Evolutionary conservation across 1,140 invertebrate species (phyloP), one percentile per base, ranked within the genome.

Genomic region (Whitmania pigra): DNA sequence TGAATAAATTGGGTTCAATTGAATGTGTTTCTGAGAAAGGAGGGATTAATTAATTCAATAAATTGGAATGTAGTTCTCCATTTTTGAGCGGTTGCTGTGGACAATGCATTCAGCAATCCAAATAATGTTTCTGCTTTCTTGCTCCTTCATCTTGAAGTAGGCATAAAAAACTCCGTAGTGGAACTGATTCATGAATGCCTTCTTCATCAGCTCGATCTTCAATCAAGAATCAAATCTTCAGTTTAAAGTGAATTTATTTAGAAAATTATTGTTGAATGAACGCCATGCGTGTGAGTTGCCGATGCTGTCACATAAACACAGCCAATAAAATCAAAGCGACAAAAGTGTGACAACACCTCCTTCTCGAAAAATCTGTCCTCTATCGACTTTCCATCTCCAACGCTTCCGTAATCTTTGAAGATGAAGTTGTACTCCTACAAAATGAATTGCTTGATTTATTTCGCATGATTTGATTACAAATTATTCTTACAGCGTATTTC

Each of bases 41-140:
- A 7, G 29, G 18, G 20, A 49, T 5, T 49, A 49, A 63, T 25
- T 22, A 63, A 15, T 13, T 70, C 73, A 74, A 53, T 76, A 75
- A 36, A 99, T 99, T 74, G 94, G 94, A 86, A 99, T 99, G 86
- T 99, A 99, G 84, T 98, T 98, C 84, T 99, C 97, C 82, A 99
- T 99, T 83, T 99, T 99, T 76, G 95, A 90, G 75, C 95, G 87
- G 84, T 99, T 96, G 80, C 96, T 92, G 82, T 99, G 96, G 53
- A 95, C 93, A 15, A 99, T 94, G 84, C 97, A 99, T 83, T 99
- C 97, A 36, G 94, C 89, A 78, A 99, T 99, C 97, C 97, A 99
- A 0, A 99, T 94, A 81, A 99, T 97, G 81, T 99, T 99, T 74
- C 96, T 87, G 81, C 93, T 96, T 83, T 99, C 97, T 82, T 99